A percentile compares a stretch with the other conserved stretches of the same genome.
Conservation (phyloP, 1,140 invertebrate genomes). For the Cotesia typhae region DNA sequence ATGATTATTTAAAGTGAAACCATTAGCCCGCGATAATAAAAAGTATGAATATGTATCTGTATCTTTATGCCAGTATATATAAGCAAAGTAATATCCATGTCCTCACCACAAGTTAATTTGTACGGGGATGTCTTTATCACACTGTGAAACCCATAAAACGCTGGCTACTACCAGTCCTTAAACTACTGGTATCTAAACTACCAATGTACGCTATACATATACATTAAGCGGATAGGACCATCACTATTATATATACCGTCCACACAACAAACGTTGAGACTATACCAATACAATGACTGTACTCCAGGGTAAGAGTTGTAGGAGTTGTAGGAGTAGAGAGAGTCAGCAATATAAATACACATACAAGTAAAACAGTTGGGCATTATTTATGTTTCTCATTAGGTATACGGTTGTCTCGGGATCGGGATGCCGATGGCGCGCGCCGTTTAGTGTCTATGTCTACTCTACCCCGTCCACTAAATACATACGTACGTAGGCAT, state of each 20-base stretch:
- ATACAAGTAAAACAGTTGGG: conserved; percentile 30
- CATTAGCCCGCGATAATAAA: too few species aligned
- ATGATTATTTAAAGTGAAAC: too few species aligned
- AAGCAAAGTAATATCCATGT: neutral
- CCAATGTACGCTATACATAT: conserved; percentile 12
- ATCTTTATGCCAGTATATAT: neutral
- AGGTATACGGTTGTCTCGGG: conserved; percentile 44
- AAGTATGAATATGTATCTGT: too few species aligned
- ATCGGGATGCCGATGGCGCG: conserved; percentile 39
- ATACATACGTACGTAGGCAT: too few species aligned
- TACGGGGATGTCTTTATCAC: conserved; percentile 54
- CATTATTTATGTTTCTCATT: conserved; percentile 55
- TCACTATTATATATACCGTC: too few species aligned
- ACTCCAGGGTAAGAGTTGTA: too few species aligned
- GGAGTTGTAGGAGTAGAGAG: neutral
- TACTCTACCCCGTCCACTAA: too few species aligned
- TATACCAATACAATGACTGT: too few species aligned
- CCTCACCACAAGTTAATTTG: conserved; percentile 41
- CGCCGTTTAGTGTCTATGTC: conserved; percentile 9
- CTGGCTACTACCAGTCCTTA: conserved; percentile 36
- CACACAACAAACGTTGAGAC: too few species aligned
- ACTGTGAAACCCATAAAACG: conserved; percentile 56
- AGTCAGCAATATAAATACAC: conserved; percentile 3
- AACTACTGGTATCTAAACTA: conserved; percentile 20
- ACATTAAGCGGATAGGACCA: too few species aligned